phyloP scores from a whole-genome alignment of 2,888 invertebrate species.

The Eupithecia pulchellata region DNA sequence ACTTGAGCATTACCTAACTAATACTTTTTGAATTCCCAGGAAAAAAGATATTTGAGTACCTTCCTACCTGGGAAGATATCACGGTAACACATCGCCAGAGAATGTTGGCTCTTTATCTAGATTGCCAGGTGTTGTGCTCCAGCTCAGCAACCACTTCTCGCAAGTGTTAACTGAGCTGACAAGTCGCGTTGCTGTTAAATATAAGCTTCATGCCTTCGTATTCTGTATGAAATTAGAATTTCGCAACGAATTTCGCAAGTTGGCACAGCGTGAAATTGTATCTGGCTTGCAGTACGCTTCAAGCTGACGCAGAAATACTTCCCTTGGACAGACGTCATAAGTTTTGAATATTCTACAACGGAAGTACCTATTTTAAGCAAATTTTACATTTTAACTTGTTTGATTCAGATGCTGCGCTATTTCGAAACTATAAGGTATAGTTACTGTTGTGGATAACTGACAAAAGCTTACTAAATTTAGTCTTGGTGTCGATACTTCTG shows the following conservation, averaged over 20 bases:
- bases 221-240: slow-evolving; percentile 78
- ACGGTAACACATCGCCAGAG: background rate
- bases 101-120: background rate
- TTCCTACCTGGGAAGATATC: background rate
- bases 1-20: background rate
- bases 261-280: slow-evolving; percentile 83
- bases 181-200: slow-evolving; percentile 55
- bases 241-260: slow-evolving; percentile 78
- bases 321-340: slow-evolving; percentile 77
- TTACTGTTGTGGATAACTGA: background rate
- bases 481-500: too few species aligned
- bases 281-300: slow-evolving; percentile 74
- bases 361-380: slow-evolving; percentile 41
- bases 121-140: slow-evolving; percentile 28
- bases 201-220: slow-evolving; percentile 56
- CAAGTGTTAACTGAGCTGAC: slow-evolving; percentile 51
- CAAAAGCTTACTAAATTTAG: background rate
- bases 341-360: slow-evolving; percentile 60
- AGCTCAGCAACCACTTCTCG: slow-evolving; percentile 44
- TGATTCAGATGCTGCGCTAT: slow-evolving; percentile 20
- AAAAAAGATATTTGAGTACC: background rate
- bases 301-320: slow-evolving; percentile 76
- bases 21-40: background rate
- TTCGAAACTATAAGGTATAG: background rate
- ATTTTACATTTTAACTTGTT: slow-evolving; percentile 44